Percentiles rank a stretch among this genome's conserved stretches.
These are phyloP conservation scores for Columba janthina DNA, from an alignment of 2,113 vertebrate genomes.

Conservation along the genomic window DNA sequence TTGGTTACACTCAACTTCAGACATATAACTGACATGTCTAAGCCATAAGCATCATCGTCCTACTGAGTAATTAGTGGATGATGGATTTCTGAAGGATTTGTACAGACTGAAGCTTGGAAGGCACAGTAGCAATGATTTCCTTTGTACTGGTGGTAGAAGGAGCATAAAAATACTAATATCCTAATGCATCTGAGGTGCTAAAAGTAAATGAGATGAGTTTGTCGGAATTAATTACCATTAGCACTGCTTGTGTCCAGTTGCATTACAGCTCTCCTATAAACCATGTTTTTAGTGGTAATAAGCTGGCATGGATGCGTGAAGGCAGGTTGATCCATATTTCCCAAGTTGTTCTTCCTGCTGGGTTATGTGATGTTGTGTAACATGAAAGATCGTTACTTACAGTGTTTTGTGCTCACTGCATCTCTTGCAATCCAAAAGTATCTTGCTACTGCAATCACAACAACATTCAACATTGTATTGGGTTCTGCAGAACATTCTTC, in stretches of 20 bases:
- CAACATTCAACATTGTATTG: fast-evolving
- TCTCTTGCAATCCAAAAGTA: neutral
- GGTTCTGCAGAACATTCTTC: neutral
- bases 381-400: neutral
- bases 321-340: neutral
- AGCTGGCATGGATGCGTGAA: neutral
- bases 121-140: neutral
- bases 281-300: neutral
- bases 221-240: neutral
- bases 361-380: neutral
- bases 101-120: neutral
- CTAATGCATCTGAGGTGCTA: neutral
- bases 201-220: neutral
- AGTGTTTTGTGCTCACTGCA: neutral
- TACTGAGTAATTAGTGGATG: neutral
- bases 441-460: neutral
- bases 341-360: neutral
- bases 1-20: neutral
- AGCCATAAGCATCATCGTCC: neutral
- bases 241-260: neutral
- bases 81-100: neutral
- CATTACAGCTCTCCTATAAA: neutral
- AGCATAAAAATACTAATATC: neutral
- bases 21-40: neutral
- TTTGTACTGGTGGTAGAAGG: neutral